phyloP scores from a whole-genome alignment of 2,888 invertebrate genomes.

The Torymus aiolomorphi region DNA sequence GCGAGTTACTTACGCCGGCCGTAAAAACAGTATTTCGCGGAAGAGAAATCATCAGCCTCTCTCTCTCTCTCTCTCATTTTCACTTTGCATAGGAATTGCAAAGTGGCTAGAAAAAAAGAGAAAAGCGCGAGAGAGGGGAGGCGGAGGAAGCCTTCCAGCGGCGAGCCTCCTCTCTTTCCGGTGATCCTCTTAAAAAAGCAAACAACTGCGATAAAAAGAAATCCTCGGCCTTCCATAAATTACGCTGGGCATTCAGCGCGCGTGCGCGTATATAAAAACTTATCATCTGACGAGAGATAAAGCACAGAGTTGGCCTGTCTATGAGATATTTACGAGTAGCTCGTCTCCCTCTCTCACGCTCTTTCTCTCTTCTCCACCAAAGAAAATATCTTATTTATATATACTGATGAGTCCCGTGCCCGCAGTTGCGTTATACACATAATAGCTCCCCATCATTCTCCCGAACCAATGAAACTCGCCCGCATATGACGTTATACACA shows the following conservation, averaged over 20 bases:
- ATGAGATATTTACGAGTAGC: constrained; percentile 44
- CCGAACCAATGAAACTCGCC: too few relatives aligned
- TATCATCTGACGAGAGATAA: constrained; percentile 37
- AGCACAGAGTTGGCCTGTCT: constrained; percentile 34
- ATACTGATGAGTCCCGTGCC: constrained; percentile 24
- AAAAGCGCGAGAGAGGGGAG: background rate
- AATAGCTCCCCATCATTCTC: constrained; percentile 3
- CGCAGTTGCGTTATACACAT: background rate
- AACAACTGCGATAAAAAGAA: constrained; percentile 42
- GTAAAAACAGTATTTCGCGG: constrained; percentile 15
- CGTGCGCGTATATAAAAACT: constrained; percentile 38
- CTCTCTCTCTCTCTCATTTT: constrained; percentile 21
- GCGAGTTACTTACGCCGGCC: background rate
- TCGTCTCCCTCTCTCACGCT: background rate
- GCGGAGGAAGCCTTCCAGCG: background rate
- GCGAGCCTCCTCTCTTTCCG: too few relatives aligned
- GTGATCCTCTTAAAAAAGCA: constrained; percentile 33
- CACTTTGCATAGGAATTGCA: constrained; percentile 43
- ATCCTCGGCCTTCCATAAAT: constrained; percentile 43
- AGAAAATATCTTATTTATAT: constrained; percentile 38
- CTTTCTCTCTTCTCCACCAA: background rate
- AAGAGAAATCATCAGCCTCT: constrained; percentile 13
- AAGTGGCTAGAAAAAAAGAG: constrained; percentile 1
- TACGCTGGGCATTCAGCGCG: background rate
- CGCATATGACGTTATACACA: too few relatives aligned